Conservation (phyloP, 2,888 invertebrate species). For the Graphium colonna region DNA sequence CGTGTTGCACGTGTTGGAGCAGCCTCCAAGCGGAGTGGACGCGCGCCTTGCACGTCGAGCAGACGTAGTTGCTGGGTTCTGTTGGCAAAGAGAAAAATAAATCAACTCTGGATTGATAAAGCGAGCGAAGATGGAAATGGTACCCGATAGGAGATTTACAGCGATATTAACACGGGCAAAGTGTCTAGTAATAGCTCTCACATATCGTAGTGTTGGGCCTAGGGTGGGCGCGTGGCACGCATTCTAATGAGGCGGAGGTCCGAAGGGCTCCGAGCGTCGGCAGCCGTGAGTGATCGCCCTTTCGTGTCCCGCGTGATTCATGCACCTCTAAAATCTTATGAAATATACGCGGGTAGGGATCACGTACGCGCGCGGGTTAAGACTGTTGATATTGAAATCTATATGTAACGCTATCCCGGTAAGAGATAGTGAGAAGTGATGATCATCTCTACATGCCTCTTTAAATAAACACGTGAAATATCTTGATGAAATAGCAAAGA, state of each 20-base stretch:
- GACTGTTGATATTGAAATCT: slow-evolving; percentile 80
- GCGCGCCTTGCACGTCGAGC: slow-evolving; percentile 95
- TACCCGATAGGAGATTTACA: slow-evolving; percentile 68
- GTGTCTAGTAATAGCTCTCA: slow-evolving; percentile 80
- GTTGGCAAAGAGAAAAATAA: slow-evolving; percentile 57
- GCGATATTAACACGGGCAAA: slow-evolving; percentile 78
- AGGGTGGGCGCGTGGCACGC: slow-evolving; percentile 66
- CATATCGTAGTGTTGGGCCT: slow-evolving; percentile 77
- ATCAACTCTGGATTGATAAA: slow-evolving; percentile 31
- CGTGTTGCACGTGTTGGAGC: slow-evolving; percentile 96
- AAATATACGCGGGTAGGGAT: slow-evolving; percentile 74
- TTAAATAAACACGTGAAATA: slow-evolving; percentile 13
- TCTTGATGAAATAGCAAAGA: slow-evolving; percentile 8
- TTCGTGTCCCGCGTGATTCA: slow-evolving; percentile 78
- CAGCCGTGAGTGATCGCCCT: slow-evolving; percentile 75
- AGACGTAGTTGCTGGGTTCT: slow-evolving; percentile 97
- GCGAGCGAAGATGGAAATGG: slow-evolving; percentile 42
- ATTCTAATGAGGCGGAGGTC: slow-evolving; percentile 71
- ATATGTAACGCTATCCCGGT: slow-evolving; percentile 66
- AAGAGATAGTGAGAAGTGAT: slow-evolving; percentile 33
- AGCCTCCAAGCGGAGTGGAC: slow-evolving; percentile 97
- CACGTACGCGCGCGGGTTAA: slow-evolving; percentile 75
- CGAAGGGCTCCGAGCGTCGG: slow-evolving; percentile 58
- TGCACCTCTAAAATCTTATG: slow-evolving; percentile 80
- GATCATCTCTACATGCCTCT: neutral